Percentiles rank a stretch among this genome's conserved stretches.
Conservation (phyloP, 2,113 vertebrate species). For the Fulica atra region DNA sequence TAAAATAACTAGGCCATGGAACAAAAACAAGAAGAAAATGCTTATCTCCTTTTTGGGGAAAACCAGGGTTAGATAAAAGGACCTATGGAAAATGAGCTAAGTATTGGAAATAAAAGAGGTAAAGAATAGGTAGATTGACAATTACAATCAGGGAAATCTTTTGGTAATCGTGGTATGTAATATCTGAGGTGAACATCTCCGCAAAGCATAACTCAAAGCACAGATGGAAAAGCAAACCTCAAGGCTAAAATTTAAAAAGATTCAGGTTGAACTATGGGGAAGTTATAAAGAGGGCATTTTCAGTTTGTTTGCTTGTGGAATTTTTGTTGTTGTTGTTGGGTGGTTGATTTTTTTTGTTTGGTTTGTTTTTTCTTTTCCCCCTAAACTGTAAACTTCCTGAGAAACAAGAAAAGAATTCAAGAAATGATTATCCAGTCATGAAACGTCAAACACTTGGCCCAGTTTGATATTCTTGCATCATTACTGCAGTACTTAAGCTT, state of each 20-base stretch:
- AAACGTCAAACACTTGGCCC: accelerated
- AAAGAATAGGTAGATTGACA: not conserved
- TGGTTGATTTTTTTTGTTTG: too few species aligned
- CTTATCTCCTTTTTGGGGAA: not conserved
- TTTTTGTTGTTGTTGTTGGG: not conserved
- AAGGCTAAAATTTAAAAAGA: not conserved
- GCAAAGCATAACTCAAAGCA: not conserved
- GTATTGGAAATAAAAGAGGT: not conserved
- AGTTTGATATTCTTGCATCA: not conserved
- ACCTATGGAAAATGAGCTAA: not conserved
- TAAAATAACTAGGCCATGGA: not conserved
- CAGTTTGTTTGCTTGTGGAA: not conserved
- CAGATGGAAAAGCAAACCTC: not conserved
- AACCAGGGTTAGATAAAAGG: not conserved
- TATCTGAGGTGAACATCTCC: not conserved
- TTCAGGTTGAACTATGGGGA: not conserved
- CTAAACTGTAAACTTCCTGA: not conserved
- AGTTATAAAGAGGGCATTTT: not conserved
- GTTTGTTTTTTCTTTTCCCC: not conserved
- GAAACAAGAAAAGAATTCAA: not conserved
- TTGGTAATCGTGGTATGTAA: not conserved
- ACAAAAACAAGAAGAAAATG: not conserved
- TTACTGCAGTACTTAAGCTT: not conserved
- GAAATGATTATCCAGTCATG: not conserved
- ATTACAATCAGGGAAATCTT: not conserved